These are phyloP conservation scores for Smutsia temminckii DNA, from an alignment of 2,797 vertebrate species.

Conservation along the genomic window DNA sequence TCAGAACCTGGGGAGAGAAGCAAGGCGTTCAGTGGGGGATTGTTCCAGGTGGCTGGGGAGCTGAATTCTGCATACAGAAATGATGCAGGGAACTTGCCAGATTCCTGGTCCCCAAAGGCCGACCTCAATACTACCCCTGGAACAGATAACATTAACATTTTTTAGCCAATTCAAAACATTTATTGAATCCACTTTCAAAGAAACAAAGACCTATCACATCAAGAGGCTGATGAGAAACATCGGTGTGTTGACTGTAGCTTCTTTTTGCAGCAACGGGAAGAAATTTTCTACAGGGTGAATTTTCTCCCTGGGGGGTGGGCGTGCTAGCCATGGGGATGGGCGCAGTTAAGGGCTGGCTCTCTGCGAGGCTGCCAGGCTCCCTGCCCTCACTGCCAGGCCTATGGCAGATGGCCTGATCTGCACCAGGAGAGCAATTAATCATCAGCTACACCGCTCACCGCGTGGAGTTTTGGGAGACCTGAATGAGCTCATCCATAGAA, in stretches of 20 bases:
- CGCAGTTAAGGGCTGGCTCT: neutral
- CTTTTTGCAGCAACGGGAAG: neutral
- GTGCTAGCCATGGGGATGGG: fast-evolving
- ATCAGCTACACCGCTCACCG: too few species aligned
- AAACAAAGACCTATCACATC: neutral
- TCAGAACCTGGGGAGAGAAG: fast-evolving
- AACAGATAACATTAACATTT: neutral
- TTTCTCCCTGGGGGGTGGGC: neutral
- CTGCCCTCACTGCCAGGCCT: too few species aligned
- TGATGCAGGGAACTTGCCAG: neutral
- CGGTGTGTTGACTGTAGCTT: neutral
- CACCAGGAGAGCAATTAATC: too few species aligned
- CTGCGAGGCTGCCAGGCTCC: neutral
- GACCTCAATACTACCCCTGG: too few species aligned
- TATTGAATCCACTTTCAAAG: neutral
- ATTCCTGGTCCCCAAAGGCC: neutral
- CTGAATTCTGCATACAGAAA: neutral
- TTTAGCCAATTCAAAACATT: neutral
- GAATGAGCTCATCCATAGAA: neutral
- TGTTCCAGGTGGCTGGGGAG: neutral
- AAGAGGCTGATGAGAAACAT: neutral
- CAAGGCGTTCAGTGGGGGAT: fast-evolving
- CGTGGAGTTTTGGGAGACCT: neutral
- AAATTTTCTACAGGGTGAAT: neutral
- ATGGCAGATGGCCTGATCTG: too few species aligned